Evolutionary conservation across 2,113 vertebrate genomes (phyloP).

Genomic region (Bettongia penicillata): DNA sequence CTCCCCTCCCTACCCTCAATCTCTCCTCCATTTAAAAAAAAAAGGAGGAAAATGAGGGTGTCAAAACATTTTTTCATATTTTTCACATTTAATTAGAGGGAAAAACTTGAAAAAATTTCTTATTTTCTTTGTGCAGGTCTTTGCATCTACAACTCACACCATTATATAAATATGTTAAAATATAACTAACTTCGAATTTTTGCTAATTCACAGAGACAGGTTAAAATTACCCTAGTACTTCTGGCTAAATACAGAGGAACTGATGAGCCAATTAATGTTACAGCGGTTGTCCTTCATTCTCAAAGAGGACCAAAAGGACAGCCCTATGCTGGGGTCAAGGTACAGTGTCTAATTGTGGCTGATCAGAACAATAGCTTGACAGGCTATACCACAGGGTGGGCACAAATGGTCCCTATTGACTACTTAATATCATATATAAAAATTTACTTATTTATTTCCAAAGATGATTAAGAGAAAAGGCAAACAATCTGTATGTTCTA

Average conservation of each 20-base stretch:
- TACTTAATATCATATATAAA: no score
- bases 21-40: neutral
- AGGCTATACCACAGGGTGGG: no score
- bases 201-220: constrained; percentile 11
- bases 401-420: no score
- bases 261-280: constrained; percentile 17
- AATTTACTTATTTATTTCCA: no score
- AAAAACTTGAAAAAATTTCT: neutral
- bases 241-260: neutral
- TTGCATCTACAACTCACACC: constrained; percentile 5
- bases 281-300: neutral
- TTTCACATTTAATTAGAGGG: constrained; percentile 25
- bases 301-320: constrained; percentile 39
- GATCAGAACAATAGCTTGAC: no score
- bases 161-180: constrained; percentile 48
- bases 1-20: no score
- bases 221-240: constrained; percentile 43
- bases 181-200: constrained; percentile 32
- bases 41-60: neutral
- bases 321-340: no score
- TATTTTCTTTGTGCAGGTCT: constrained; percentile 13
- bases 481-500: no score
- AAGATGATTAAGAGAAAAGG: no score
- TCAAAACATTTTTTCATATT: neutral
- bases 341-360: no score